Evolutionary conservation across 1,140 invertebrate genomes (phyloP), one percentile per base, ranked within the genome.

Genomic region (Callitettix versicolor): DNA sequence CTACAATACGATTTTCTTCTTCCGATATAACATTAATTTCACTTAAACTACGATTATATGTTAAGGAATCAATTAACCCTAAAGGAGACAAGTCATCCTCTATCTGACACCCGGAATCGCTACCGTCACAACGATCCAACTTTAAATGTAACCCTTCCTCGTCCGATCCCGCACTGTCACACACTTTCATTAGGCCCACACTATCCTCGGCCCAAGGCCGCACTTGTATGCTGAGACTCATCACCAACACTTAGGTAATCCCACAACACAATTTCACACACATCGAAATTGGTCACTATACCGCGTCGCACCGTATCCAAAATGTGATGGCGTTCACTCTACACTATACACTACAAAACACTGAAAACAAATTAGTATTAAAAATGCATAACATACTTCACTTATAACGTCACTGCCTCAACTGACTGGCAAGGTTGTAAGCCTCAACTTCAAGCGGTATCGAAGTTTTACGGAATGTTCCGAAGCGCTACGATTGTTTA

Each of bases 81-180:
- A 34, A 24, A 18, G 36, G 21, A 12, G 43, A 46, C 18, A 14
- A 22, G 18, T 46, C 22, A 17, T 21, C 18, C 48, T 51, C 48
- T 34, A 51, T 15, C 48, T 51, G 48, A 38, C 48, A 36, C 15
- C 36, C 48, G n/a, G 48, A 51, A 34, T 51, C 48, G 33, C 48
- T 51, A 12, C 43, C 21, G 43, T 22, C 17, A 21, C 22, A 17
- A 12, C 17, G 3, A 26, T 30, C 21, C 17, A 51, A 33, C 48
- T 34, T 51, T 20, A 51, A 26, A 30, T 30, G 26, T 30, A 30
- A 30, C 26, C 26, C 26, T 30, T 30, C 26, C 3, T 30, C 26
- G 15, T 51, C 48, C 5, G 34, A 30, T 30, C 36, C 48, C 48
- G 36, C 48, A 20, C 33, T 15, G 12, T 26, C 15, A 51, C 48